A percentile compares a stretch with the other conserved stretches of the same genome.
Conservation (phyloP, 2,797 vertebrate genomes). For the Manis crassicaudata region DNA sequence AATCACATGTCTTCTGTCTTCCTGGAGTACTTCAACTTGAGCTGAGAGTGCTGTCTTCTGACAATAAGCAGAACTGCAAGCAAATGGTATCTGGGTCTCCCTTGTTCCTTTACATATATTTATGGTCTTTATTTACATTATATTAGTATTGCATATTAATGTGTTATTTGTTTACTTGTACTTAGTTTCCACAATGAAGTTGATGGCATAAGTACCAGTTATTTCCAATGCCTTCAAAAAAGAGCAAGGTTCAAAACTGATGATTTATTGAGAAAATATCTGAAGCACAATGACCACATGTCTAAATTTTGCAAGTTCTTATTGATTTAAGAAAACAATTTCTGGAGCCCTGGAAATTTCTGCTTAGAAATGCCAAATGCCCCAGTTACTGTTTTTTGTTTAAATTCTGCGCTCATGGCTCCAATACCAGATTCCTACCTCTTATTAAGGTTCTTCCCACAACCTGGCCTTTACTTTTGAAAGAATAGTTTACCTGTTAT, state of each 20-base stretch:
- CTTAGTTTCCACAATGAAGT: slow-evolving; percentile 5
- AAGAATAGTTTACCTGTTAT: not conserved
- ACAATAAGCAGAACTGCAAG: slow-evolving; percentile 29
- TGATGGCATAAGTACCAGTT: not conserved
- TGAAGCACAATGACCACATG: not conserved
- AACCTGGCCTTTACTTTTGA: not conserved
- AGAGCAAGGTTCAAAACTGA: not conserved
- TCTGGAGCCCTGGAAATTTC: slow-evolving; percentile 2
- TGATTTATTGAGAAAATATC: not conserved
- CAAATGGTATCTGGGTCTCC: not conserved
- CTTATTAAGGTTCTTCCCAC: not conserved
- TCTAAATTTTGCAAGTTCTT: not conserved
- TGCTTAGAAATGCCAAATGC: slow-evolving; percentile 18
- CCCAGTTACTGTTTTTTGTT: not conserved
- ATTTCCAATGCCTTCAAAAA: not conserved
- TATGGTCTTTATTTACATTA: not conserved
- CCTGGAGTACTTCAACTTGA: not conserved
- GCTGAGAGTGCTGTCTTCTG: slow-evolving; percentile 41
- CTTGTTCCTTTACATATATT: not conserved
- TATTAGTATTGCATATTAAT: not conserved
- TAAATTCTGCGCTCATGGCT: not conserved
- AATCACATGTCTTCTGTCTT: not conserved
- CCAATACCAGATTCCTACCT: not conserved
- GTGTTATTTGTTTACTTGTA: not conserved
- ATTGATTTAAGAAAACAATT: slow-evolving; percentile 2